Percentiles rank a stretch among this genome's conserved stretches.
Evolutionary conservation across 2,888 invertebrate genomes (phyloP).

Genomic region (Pardosa pseudoannulata): DNA sequence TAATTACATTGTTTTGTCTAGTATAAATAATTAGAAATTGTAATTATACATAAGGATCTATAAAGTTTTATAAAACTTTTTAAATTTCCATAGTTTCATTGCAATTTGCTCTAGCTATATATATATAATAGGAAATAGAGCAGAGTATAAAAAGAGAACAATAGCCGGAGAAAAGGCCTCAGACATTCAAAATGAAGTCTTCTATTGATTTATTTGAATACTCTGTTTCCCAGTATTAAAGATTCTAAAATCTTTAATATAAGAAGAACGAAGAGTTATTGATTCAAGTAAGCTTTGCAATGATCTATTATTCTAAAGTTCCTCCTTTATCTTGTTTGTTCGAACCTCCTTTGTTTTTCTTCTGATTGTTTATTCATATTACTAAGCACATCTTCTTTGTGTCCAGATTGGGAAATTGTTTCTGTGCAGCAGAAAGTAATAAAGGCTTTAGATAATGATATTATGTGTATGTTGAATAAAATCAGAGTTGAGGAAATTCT

Average conservation of each 20-base stretch:
- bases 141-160: too few species aligned
- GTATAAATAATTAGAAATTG: too few species aligned
- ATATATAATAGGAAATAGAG: too few species aligned
- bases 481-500: too few species aligned
- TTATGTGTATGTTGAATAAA: too few species aligned
- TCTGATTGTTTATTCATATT: not conserved
- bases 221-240: not conserved
- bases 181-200: not conserved
- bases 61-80: too few species aligned
- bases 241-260: conserved; percentile 2
- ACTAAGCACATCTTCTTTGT: not conserved
- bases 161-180: not conserved
- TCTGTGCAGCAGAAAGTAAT: not conserved
- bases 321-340: conserved; percentile 2
- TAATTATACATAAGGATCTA: too few species aligned
- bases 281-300: not conserved
- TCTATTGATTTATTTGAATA: not conserved
- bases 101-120: too few species aligned
- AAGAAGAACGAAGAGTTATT: not conserved
- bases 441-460: too few species aligned
- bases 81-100: too few species aligned
- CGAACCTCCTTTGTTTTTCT: not conserved
- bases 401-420: not conserved
- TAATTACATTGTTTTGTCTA: too few species aligned
- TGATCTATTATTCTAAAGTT: not conserved